Percentiles rank a stretch among this genome's conserved stretches.
phyloP scores from a whole-genome alignment of 1,140 invertebrate species.

The Caenorhabditis briggsae region DNA sequence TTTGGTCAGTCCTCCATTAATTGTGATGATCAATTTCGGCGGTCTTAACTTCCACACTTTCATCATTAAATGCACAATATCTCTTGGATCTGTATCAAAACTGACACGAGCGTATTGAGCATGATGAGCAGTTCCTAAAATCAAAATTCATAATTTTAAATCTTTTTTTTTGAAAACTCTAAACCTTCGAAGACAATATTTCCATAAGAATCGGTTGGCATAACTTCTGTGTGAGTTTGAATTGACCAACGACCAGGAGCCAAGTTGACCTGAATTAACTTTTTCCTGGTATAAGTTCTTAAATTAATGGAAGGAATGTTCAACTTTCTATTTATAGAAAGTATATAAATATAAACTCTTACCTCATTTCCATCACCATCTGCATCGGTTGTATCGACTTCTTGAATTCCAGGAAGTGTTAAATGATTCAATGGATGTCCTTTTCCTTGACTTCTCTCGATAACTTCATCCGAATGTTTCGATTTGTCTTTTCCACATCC shows the following conservation, averaged over 20 bases:
- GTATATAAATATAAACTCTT: not conserved
- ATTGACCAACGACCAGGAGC: slow-evolving; percentile 69
- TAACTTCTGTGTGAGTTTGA: slow-evolving; percentile 65
- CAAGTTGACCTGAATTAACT: not conserved
- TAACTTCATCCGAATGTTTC: slow-evolving; percentile 59
- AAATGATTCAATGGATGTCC: not conserved
- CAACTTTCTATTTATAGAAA: not conserved
- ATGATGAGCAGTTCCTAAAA: slow-evolving; percentile 85
- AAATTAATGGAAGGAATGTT: no score
- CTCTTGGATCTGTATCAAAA: slow-evolving; percentile 92
- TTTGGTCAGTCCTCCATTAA: slow-evolving; percentile 96
- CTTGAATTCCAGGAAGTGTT: slow-evolving; percentile 12
- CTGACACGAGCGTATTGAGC: slow-evolving; percentile 92
- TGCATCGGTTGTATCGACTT: slow-evolving; percentile 54
- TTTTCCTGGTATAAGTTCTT: not conserved
- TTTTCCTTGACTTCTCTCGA: slow-evolving; percentile 26
- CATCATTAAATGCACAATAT: slow-evolving; percentile 90
- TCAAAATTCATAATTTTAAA: not conserved
- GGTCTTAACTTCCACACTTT: slow-evolving; percentile 93
- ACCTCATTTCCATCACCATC: slow-evolving; percentile 9
- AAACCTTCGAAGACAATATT: slow-evolving; percentile 92
- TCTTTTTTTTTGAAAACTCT: not conserved
- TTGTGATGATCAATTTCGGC: slow-evolving; percentile 94
- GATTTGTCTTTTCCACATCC: slow-evolving; percentile 62
- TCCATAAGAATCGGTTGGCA: slow-evolving; percentile 92